phyloP scores from a whole-genome alignment of 2,797 vertebrate species.

The Tapera naevia region DNA sequence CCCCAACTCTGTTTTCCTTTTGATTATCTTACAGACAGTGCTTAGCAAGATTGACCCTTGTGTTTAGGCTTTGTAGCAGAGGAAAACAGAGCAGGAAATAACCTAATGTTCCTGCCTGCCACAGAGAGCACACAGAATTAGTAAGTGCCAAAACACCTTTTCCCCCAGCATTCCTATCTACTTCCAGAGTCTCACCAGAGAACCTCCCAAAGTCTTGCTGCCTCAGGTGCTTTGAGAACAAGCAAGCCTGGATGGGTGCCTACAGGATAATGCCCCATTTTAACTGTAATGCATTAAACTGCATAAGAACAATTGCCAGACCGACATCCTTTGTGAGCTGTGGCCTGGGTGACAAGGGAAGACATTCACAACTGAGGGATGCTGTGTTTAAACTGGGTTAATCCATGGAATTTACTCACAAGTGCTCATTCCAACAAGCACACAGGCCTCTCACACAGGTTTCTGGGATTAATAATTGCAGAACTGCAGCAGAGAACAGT shows the following conservation, averaged over 20 bases:
- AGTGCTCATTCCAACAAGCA: background rate
- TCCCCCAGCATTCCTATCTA: background rate
- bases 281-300: background rate
- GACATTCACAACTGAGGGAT: background rate
- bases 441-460: background rate
- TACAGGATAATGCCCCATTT: background rate
- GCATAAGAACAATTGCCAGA: background rate
- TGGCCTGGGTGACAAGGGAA: background rate
- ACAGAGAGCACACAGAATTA: background rate
- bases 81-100: background rate
- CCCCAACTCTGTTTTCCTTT: slow-evolving; percentile 45
- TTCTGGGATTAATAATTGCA: slow-evolving; percentile 1
- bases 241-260: background rate
- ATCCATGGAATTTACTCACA: background rate
- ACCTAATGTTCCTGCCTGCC: background rate
- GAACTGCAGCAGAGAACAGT: background rate
- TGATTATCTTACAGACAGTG: slow-evolving; percentile 37
- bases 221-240: background rate
- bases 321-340: background rate
- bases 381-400: background rate
- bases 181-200: background rate
- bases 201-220: background rate
- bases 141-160: background rate
- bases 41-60: slow-evolving; percentile 6
- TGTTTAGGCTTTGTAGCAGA: background rate